Base-by-base conservation (phyloP, 2,888 invertebrate genomes). In the Heteromyza rotundicornis region DNA sequence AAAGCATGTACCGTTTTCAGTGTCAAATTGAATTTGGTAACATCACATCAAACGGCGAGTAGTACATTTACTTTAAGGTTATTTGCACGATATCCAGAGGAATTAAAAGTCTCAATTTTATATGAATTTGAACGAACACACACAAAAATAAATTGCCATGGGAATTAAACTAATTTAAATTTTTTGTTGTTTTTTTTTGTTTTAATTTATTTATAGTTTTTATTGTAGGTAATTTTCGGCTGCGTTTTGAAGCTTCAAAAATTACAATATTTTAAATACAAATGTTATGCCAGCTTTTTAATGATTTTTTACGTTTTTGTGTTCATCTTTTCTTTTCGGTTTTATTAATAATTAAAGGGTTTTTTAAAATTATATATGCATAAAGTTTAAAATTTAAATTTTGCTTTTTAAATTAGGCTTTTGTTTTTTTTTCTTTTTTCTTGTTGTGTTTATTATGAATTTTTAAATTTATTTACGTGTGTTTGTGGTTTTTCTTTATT, bases 301-400 rank as follows among this genome's bases (percentile, higher is more conserved):
- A n/a, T n/a, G n/a, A 56, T 56, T 51, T 36, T 40, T 63, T 59
- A 52, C 57, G 22, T 59, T 64, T 64, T 47, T 59, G 17, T 50
- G 53, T 62, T 60, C 36, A 50, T 49, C 49, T 16, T 57, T 44
- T 63, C 50, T 51, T 17, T 56, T 40, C n/a, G n/a, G n/a, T n/a
- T n/a, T 51, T 56, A 54, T 52, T 60, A 32, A 32, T 32, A 32
- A 32, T 32, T 8, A 32, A 8, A 32, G 5, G 12, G 5, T 32
- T 32, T 32, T 32, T 8, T 8, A 32, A 32, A 32, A 8, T 5
- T 32, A 8, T 12, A 32, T 32, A 32, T 12, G 5, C 12, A 8
- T 32, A 32, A 32, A 32, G 5, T 23, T 51, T 51, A 51, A 51
- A 51, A 47, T 16, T 47, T 47, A 17, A 2, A 17, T 47, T 47